phyloP scores from a whole-genome alignment of 2,888 invertebrate genomes.

The Tetragonula carbonaria region DNA sequence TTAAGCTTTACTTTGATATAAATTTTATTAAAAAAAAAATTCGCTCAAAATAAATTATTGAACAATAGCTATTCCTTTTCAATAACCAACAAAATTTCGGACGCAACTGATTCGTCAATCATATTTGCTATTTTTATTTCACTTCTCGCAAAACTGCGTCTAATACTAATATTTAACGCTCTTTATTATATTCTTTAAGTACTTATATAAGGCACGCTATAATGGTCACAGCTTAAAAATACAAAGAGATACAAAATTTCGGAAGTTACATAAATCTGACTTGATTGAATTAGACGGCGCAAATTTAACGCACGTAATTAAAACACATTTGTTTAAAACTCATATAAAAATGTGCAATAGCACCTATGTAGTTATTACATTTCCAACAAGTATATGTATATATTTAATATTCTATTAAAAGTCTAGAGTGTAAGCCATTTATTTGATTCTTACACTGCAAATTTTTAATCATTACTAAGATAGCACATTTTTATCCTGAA shows the following conservation, averaged over 20 bases:
- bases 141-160: neutral
- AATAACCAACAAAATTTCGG: neutral
- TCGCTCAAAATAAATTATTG: conserved; percentile 23
- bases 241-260: conserved; percentile 2
- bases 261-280: conserved; percentile 12
- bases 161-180: neutral
- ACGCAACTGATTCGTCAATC: neutral
- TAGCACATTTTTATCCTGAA: conserved; percentile 8
- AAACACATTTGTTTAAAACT: conserved; percentile 16
- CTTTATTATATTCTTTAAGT: conserved; percentile 2
- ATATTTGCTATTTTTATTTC: conserved; percentile 1
- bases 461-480: conserved; percentile 18
- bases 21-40: conserved; percentile 31
- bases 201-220: conserved; percentile 44
- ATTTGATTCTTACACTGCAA: neutral
- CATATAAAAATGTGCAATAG: conserved; percentile 27
- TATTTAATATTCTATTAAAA: conserved; percentile 24
- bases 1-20: conserved; percentile 40
- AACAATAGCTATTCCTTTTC: neutral
- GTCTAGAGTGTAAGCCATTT: neutral
- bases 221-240: conserved; percentile 27
- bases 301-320: conserved; percentile 32
- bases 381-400: conserved; percentile 4
- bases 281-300: neutral
- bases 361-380: conserved; percentile 40